A percentile compares a stretch with the other conserved stretches of the same genome.
phyloP scores from a whole-genome alignment of 2,888 invertebrate genomes.

The Troilus luridus region DNA sequence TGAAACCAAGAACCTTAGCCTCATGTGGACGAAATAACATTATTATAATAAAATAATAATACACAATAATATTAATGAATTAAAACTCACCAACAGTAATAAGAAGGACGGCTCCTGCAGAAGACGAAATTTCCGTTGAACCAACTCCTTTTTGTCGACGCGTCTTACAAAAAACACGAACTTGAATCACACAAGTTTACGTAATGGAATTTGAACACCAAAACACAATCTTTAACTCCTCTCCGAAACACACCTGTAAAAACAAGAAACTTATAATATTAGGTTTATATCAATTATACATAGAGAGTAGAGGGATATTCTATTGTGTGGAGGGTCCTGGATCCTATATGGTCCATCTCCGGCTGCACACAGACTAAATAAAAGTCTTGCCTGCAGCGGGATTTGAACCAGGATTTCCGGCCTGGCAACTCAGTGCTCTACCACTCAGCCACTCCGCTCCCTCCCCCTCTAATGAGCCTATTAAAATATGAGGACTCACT shows the following conservation, averaged over 20 bases:
- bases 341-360: too few species aligned
- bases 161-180: background rate
- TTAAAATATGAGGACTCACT: too few species aligned
- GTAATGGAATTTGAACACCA: constrained; percentile 31
- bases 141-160: background rate
- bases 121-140: background rate
- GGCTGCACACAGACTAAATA: too few species aligned
- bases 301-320: background rate
- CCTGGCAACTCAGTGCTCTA: too few species aligned
- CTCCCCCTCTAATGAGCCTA: too few species aligned
- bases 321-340: too few species aligned
- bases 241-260: constrained; percentile 11
- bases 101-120: background rate
- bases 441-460: too few species aligned
- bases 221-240: constrained; percentile 20
- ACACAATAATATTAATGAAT: background rate
- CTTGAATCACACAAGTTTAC: constrained; percentile 16
- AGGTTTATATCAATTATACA: background rate
- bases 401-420: too few species aligned
- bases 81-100: background rate
- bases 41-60: background rate
- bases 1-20: too few species aligned
- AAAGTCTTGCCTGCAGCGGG: too few species aligned
- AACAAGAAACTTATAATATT: background rate
- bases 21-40: too few species aligned